Percentiles rank a stretch among this genome's conserved stretches.
These are phyloP conservation scores for Scartelaos histophorus DNA, from an alignment of 2,113 vertebrate genomes.

Conservation along the genomic window DNA sequence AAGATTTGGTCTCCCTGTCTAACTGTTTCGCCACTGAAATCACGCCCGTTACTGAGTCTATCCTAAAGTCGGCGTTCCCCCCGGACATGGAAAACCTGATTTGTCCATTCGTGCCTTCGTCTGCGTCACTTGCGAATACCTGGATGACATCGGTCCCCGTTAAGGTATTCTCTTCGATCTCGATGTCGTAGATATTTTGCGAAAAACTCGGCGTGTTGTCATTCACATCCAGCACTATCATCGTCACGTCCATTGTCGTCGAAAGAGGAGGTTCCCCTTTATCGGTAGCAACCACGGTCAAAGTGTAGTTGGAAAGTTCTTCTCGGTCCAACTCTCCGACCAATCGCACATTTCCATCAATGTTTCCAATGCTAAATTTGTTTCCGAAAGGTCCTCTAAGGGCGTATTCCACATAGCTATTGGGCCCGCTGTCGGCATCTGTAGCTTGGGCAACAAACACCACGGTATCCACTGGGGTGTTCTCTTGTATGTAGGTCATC, in stretches of 20 bases:
- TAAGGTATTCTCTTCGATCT: constrained; percentile 86
- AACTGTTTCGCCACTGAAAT: constrained; percentile 89
- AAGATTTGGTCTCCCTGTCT: constrained; percentile 83
- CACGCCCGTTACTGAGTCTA: constrained; percentile 90
- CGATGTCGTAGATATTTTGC: constrained; percentile 85
- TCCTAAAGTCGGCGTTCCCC: constrained; percentile 82
- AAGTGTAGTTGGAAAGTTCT: constrained; percentile 86
- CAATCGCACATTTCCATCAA: constrained; percentile 86
- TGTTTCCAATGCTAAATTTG: constrained; percentile 88
- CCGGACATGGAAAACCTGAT: constrained; percentile 85
- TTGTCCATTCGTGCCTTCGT: constrained; percentile 92
- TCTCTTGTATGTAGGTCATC: constrained; percentile 90
- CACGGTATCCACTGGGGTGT: constrained; percentile 87
- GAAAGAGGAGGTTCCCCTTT: constrained; percentile 90
- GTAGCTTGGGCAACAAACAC: constrained; percentile 86
- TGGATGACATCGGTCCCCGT: constrained; percentile 88
- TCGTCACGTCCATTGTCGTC: constrained; percentile 83
- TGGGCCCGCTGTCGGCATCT: constrained; percentile 92
- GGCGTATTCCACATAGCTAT: constrained; percentile 95
- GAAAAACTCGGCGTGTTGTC: constrained; percentile 91
- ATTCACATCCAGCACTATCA: constrained; percentile 90
- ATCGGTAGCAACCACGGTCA: constrained; percentile 89
- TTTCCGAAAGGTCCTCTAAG: constrained; percentile 78
- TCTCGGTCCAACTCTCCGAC: constrained; percentile 91
- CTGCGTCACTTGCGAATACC: constrained; percentile 84